phyloP scores from a whole-genome alignment of 1,140 invertebrate species.

The Amyelois transitella region DNA sequence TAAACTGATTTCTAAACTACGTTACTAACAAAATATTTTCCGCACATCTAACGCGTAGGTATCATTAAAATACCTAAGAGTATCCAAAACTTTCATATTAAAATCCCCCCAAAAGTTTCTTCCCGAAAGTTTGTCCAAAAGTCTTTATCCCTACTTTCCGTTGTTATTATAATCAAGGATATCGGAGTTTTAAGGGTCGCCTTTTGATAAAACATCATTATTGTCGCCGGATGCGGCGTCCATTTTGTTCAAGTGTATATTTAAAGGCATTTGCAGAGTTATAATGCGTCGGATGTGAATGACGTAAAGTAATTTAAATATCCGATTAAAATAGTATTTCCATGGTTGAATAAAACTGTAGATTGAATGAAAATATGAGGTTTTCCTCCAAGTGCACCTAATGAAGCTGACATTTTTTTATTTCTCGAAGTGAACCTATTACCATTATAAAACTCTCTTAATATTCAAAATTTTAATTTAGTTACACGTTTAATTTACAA shows the following conservation, averaged over 20 bases:
- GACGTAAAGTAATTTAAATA: no score
- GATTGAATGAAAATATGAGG: no score
- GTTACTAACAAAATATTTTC: background rate
- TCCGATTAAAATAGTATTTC: no score
- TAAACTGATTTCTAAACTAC: background rate
- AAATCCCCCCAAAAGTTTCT: conserved; percentile 6
- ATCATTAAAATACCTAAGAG: background rate
- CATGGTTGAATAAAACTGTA: no score
- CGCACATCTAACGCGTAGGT: background rate
- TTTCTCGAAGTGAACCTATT: no score
- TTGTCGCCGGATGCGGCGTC: background rate
- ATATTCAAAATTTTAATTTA: no score
- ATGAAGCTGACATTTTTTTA: no score
- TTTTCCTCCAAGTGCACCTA: no score
- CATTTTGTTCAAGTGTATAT: background rate
- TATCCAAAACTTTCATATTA: conserved; percentile 11
- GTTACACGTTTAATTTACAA: no score
- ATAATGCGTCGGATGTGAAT: no score
- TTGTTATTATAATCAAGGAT: background rate
- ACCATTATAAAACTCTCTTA: no score
- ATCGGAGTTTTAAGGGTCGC: background rate
- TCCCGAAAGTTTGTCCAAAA: conserved; percentile 6
- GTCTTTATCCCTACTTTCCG: background rate
- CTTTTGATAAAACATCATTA: background rate
- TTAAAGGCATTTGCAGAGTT: background rate